Percentiles rank a stretch among this genome's conserved stretches.
Conservation (phyloP, 2,888 invertebrate genomes). For the Lepidochitona cinerea region DNA sequence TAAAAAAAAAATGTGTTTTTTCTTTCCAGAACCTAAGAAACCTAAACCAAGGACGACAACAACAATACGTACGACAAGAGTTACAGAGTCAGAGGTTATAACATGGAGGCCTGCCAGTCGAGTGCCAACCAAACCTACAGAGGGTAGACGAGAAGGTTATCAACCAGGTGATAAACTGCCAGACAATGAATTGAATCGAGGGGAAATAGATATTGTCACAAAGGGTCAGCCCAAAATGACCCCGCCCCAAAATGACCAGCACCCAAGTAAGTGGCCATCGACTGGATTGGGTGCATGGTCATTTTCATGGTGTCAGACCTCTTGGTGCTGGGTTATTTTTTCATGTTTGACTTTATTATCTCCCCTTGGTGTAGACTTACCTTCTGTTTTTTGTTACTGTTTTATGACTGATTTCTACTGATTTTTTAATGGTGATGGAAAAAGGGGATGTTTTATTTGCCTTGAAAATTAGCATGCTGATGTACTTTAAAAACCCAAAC, state of each 20-base stretch:
- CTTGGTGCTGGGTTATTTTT: no score
- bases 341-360: no score
- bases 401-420: no score
- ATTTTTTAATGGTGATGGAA: no score
- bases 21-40: not conserved
- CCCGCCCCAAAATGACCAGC: constrained; percentile 6
- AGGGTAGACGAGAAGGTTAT: not conserved
- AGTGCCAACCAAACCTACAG: not conserved
- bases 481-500: no score
- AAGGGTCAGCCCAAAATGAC: not conserved
- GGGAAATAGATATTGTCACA: constrained; percentile 3
- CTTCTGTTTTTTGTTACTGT: no score
- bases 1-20: not conserved
- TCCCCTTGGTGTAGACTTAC: not conserved
- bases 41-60: not conserved
- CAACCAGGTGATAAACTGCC: not conserved
- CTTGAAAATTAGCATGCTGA: no score
- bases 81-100: not conserved
- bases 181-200: not conserved
- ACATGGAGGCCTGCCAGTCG: not conserved
- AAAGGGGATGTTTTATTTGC: no score
- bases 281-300: constrained; percentile 7
- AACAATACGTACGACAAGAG: not conserved
- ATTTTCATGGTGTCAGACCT: no score
- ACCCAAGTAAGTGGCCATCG: not conserved